phyloP scores from a whole-genome alignment of 2,797 vertebrate species.

The Clarias fuscus region DNA sequence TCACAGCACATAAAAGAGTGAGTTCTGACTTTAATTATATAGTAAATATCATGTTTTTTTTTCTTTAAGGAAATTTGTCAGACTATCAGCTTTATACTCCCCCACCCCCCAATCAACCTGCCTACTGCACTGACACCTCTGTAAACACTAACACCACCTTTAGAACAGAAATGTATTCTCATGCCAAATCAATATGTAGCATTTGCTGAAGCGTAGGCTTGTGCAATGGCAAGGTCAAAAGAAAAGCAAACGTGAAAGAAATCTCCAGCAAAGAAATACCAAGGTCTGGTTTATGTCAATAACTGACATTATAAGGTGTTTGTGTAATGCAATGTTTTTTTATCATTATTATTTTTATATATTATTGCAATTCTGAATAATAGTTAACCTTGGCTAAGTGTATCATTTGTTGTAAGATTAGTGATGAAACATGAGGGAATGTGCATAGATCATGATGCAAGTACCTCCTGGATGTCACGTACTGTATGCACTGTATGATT shows the following conservation, averaged over 20 bases:
- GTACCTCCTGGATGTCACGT: background rate
- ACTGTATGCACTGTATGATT: background rate
- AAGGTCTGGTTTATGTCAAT: background rate
- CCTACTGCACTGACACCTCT: background rate
- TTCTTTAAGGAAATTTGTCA: background rate
- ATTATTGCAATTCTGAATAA: background rate
- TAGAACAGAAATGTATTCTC: slow-evolving; percentile 13
- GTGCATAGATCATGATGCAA: background rate
- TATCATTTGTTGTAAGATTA: background rate
- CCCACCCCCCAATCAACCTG: background rate
- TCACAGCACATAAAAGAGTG: background rate
- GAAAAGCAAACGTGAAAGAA: background rate
- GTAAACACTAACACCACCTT: background rate
- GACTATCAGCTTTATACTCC: background rate
- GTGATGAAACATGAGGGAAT: background rate
- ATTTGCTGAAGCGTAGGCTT: background rate
- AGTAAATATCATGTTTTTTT: background rate
- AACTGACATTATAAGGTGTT: background rate
- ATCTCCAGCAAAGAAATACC: background rate
- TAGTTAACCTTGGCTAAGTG: background rate
- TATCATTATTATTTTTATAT: background rate
- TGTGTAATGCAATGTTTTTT: background rate
- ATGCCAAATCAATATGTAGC: background rate
- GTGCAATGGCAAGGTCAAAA: background rate
- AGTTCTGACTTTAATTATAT: background rate